Evolutionary conservation across 2,113 vertebrate species (phyloP).

Genomic region (Sphaerodactylus townsendi): DNA sequence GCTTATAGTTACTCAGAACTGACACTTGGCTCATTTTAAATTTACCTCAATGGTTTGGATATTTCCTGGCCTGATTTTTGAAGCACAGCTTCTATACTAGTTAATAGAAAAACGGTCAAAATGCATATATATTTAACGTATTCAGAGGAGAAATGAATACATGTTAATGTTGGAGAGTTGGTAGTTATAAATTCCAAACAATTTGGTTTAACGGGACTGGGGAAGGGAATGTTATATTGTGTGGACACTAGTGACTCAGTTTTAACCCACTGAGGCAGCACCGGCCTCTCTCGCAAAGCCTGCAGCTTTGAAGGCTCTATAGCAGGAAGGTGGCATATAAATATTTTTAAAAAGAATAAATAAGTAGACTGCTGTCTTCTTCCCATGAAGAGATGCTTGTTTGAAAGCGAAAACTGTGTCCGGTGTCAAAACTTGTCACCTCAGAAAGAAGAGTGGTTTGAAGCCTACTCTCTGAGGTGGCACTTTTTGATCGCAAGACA

Average conservation of each 20-base stretch:
- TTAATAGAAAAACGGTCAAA: background rate
- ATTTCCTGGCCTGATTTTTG: background rate
- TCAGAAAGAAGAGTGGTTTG: background rate
- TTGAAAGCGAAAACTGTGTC: background rate
- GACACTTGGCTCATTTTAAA: background rate
- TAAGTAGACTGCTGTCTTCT: no score
- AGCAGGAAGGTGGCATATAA: no score
- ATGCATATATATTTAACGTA: background rate
- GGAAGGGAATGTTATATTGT: background rate
- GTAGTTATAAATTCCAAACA: background rate
- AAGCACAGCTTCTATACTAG: background rate
- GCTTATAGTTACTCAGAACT: background rate
- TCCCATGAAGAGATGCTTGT: background rate
- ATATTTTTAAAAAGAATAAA: no score
- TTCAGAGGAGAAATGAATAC: background rate
- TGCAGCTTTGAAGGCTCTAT: no score
- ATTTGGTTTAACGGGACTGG: no score
- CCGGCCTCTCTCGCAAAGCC: background rate
- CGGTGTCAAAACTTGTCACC: background rate
- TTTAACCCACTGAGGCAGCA: background rate
- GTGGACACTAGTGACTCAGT: no score
- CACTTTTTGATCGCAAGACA: no score
- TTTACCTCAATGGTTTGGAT: no score
- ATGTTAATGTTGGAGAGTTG: background rate
- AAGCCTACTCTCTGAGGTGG: background rate